Conservation (phyloP, 1,140 invertebrate species). For the Trichonephila clavata region DNA sequence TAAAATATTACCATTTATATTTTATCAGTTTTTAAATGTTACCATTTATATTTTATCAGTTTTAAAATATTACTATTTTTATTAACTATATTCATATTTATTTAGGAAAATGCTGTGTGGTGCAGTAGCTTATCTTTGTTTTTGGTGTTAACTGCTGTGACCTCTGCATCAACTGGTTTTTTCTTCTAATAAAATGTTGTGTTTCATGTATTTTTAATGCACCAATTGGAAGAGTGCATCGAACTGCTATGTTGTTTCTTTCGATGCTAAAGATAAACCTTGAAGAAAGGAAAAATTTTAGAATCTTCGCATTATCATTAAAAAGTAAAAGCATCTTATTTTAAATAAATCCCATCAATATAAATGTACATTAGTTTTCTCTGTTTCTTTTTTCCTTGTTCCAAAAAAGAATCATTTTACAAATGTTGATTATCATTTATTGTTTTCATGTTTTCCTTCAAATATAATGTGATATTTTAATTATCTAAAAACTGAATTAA, state of each 20-base stretch:
- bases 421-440: too few species aligned
- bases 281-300: neutral
- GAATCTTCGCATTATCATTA: slow-evolving; percentile 29
- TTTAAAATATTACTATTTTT: too few species aligned
- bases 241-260: slow-evolving; percentile 13
- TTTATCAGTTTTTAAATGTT: too few species aligned
- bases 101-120: neutral
- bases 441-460: too few species aligned
- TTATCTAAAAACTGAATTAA: too few species aligned
- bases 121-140: neutral
- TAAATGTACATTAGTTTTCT: neutral
- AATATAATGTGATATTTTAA: too few species aligned
- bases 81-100: neutral
- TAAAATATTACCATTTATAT: too few species aligned
- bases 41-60: too few species aligned
- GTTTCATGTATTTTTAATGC: slow-evolving; percentile 46
- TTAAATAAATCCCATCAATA: slow-evolving; percentile 30
- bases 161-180: neutral
- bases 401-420: too few species aligned
- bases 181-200: slow-evolving; percentile 14
- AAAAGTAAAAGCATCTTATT: neutral
- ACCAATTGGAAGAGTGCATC: neutral
- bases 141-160: neutral
- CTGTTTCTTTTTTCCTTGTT: neutral
- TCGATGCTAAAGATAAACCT: slow-evolving; percentile 1